Evolutionary conservation across 2,888 invertebrate genomes (phyloP), one percentile per base, ranked within the genome.

Genomic region (Xanthia togata): DNA sequence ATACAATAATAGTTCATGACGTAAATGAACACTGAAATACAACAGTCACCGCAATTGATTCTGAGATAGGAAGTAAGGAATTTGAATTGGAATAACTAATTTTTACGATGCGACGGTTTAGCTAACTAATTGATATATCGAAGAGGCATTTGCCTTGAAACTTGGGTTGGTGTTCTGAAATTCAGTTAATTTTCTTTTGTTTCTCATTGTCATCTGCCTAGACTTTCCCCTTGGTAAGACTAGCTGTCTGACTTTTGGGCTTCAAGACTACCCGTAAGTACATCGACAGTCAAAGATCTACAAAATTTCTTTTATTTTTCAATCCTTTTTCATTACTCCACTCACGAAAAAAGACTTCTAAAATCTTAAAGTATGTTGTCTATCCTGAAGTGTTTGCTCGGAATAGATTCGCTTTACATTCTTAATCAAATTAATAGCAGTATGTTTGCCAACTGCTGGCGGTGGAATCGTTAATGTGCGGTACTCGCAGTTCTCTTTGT

Each of bases 361-460:
- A 20, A 26, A 79, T 6, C 20, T 38, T n/a, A 20, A 23, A 23
- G 50, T 38, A 47, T 70, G 20, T 41, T 41, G 41, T 41, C 70
- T 79, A 70, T 70, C 20, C 4, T 41, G 67, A 81, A 75, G 44
- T 72, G 72, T 84, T 81, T 67, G 23, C 67, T 77, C 9, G 11
- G 35, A 79, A 79, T 64, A 75, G 75, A 74, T 84, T 86, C 47
- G 57, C 83, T 86, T 86, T 86, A 74, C 83, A 73, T 86, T 86
- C 75, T 83, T 84, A 86, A 84, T 84, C 79, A 71, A 78, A 79
- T 84, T 68, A 86, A 83, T 78, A 69, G 78, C 73, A 85, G 69
- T n/a, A 55, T 69, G 82, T 85, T 72, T 76, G 73, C 83, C 60
- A 57, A 59, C 62, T 59, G 62, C 68, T 53, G 50, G 50, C 26